Evolutionary conservation across 2,888 invertebrate species (phyloP).

Genomic region (Drosophila bunnanda): DNA sequence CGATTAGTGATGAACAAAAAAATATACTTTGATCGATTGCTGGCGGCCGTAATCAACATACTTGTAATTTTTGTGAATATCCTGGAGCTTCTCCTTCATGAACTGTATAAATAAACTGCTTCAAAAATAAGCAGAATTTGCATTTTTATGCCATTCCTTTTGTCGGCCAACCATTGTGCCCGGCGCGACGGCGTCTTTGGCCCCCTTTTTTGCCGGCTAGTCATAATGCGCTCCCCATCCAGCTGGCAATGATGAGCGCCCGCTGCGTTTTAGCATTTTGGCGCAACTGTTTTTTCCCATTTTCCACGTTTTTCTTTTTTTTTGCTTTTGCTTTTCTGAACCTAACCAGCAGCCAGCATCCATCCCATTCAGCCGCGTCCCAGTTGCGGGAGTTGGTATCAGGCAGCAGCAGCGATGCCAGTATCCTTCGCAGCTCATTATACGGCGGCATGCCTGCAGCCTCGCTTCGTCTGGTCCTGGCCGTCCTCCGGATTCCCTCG

Average conservation of each 20-base stretch:
- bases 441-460: slow-evolving; percentile 57
- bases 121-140: slow-evolving; percentile 40
- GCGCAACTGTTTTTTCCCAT: slow-evolving; percentile 54
- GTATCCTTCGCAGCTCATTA: slow-evolving; percentile 67
- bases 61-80: slow-evolving; percentile 9
- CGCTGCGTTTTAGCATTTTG: slow-evolving; percentile 73
- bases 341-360: slow-evolving; percentile 49
- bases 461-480: slow-evolving; percentile 18
- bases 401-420: slow-evolving; percentile 39
- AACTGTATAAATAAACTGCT: slow-evolving; percentile 24
- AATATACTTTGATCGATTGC: slow-evolving; percentile 6
- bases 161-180: slow-evolving; percentile 66
- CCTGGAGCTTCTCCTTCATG: slow-evolving; percentile 10
- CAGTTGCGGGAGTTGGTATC: slow-evolving; percentile 62
- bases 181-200: slow-evolving; percentile 21
- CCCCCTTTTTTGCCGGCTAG: slow-evolving; percentile 1
- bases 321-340: slow-evolving; percentile 4
- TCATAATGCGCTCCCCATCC: slow-evolving; percentile 37
- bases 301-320: background rate
- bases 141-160: slow-evolving; percentile 68
- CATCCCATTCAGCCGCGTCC: slow-evolving; percentile 49
- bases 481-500: slow-evolving; percentile 22
- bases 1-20: background rate
- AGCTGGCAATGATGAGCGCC: slow-evolving; percentile 61
- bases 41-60: slow-evolving; percentile 5